Evolutionary conservation across 2,113 vertebrate species (phyloP).

Genomic region (Dolichallabes microphthalmus): DNA sequence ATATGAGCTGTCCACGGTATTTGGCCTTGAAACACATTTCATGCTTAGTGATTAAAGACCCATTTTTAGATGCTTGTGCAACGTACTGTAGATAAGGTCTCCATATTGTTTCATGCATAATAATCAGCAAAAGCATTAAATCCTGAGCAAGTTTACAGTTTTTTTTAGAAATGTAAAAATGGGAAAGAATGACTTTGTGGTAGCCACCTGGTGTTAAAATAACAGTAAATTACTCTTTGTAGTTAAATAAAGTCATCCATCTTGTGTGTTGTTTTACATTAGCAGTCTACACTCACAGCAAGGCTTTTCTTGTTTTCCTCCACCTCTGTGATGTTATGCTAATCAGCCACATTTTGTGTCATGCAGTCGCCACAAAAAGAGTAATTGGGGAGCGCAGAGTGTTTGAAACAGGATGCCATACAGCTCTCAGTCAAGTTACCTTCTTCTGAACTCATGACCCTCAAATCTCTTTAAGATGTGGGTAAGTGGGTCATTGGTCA

Average conservation of each 20-base stretch:
- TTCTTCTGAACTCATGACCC: conserved; percentile 74
- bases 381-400: conserved; percentile 29
- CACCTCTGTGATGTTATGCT: conserved; percentile 70
- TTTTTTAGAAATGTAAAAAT: background rate
- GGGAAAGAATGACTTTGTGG: background rate
- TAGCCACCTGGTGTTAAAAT: background rate
- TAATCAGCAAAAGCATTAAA: background rate
- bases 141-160: background rate
- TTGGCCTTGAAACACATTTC: conserved; percentile 44
- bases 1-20: conserved; percentile 51
- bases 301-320: conserved; percentile 66
- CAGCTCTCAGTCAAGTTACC: conserved; percentile 68
- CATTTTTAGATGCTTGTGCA: background rate
- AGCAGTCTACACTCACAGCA: conserved; percentile 45
- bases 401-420: conserved; percentile 71
- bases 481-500: conserved; percentile 71
- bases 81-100: background rate
- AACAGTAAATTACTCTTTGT: background rate
- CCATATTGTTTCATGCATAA: background rate
- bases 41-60: background rate
- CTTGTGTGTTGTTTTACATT: conserved; percentile 62
- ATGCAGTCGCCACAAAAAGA: conserved; percentile 60
- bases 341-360: conserved; percentile 62
- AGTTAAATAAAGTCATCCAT: background rate
- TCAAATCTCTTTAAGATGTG: conserved; percentile 69